Conservation (phyloP, 2,797 vertebrate species). For the Macropus fuliginosus region DNA sequence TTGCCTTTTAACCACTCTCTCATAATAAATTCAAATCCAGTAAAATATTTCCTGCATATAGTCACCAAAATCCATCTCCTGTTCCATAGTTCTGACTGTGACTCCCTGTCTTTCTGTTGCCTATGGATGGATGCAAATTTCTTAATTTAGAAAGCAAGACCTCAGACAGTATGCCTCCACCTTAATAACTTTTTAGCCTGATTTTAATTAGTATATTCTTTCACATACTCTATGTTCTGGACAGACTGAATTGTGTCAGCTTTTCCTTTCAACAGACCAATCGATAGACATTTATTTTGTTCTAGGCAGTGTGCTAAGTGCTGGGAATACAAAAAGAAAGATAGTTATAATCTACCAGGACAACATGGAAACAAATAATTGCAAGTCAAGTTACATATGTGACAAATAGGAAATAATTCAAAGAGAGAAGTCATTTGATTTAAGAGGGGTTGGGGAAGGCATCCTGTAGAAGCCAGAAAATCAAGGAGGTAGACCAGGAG, state of each 20-base stretch:
- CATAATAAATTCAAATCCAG: neutral
- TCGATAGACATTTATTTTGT: neutral
- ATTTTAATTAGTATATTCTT: neutral
- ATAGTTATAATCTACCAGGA: neutral
- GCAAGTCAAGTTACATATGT: neutral
- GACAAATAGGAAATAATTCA: neutral
- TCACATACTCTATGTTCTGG: neutral
- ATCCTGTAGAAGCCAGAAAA: neutral
- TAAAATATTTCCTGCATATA: neutral
- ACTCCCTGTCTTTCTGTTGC: neutral
- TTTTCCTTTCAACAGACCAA: neutral
- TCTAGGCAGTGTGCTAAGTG: neutral
- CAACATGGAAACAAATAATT: neutral
- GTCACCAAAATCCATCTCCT: neutral
- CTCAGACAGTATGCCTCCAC: neutral
- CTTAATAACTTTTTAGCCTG: neutral
- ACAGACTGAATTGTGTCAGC: neutral
- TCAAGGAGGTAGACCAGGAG: neutral
- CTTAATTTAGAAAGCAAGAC: neutral
- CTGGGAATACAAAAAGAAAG: neutral
- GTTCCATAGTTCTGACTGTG: neutral
- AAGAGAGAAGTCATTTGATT: neutral
- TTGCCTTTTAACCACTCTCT: neutral
- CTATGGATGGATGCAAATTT: neutral
- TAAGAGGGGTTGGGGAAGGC: neutral